These are phyloP conservation scores for Cataglyphis rosenhaueri DNA, from an alignment of 2,888 invertebrate genomes.

Conservation along the genomic window DNA sequence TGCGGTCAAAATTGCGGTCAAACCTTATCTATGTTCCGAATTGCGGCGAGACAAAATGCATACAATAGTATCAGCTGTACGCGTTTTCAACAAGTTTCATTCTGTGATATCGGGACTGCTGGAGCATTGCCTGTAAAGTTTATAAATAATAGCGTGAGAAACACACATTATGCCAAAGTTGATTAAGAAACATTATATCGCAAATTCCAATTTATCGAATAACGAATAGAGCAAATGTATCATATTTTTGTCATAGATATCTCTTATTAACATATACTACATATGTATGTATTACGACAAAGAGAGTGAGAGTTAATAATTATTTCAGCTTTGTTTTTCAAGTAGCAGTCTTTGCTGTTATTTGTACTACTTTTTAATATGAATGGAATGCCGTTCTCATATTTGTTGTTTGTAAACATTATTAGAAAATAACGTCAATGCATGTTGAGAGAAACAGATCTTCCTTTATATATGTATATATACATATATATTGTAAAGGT, in stretches of 20 bases:
- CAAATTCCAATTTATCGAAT: constrained; percentile 2
- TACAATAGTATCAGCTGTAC: constrained; percentile 27
- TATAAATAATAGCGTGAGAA: constrained; percentile 40
- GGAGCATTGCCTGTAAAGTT: constrained; percentile 27
- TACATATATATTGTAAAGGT: neutral
- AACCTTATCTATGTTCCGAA: constrained; percentile 39
- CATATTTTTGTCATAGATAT: neutral
- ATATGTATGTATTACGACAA: neutral
- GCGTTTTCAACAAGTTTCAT: constrained; percentile 33
- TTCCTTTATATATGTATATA: neutral
- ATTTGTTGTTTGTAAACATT: neutral
- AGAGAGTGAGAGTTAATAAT: neutral
- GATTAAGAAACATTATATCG: constrained; percentile 7
- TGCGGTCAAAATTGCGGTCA: constrained; percentile 18
- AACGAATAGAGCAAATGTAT: neutral
- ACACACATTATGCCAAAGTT: neutral
- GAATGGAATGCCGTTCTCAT: neutral
- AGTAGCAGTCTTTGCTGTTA: neutral
- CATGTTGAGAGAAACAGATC: neutral
- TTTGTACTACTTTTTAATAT: neutral
- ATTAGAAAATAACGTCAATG: neutral
- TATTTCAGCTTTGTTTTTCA: neutral
- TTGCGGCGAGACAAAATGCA: constrained; percentile 33
- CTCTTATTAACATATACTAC: neutral
- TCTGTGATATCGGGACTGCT: constrained; percentile 33